Conservation (phyloP, 1,140 invertebrate genomes). For the Trialeurodes vaporariorum region DNA sequence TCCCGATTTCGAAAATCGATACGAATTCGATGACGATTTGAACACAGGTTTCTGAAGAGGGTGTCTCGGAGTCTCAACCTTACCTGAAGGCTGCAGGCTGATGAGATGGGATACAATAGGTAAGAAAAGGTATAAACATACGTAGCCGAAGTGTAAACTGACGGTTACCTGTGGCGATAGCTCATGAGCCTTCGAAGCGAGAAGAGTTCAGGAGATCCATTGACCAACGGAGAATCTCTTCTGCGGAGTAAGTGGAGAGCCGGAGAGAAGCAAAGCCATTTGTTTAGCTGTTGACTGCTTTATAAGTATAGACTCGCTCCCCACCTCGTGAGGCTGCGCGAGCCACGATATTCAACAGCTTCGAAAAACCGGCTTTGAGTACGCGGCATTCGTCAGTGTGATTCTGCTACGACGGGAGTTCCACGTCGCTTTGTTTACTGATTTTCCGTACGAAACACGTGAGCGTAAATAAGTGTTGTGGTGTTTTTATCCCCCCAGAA, state of each 20-base stretch:
- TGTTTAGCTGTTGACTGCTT: too few species aligned
- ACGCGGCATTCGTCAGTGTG: not conserved
- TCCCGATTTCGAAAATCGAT: too few species aligned
- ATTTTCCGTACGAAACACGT: not conserved
- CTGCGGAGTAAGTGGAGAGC: not conserved
- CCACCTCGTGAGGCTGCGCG: not conserved
- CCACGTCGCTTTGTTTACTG: not conserved
- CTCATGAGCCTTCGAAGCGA: not conserved
- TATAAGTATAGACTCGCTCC: not conserved
- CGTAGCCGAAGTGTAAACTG: not conserved
- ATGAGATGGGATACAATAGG: not conserved
- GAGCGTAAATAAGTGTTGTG: too few species aligned
- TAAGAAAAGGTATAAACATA: not conserved
- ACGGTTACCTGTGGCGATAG: not conserved
- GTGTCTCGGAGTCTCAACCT: too few species aligned
- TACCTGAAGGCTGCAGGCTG: not conserved
- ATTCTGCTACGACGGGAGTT: not conserved
- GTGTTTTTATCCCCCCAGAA: too few species aligned
- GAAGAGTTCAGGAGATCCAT: not conserved
- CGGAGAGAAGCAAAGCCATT: too few species aligned
- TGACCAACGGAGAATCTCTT: not conserved
- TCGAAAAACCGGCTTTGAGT: not conserved
- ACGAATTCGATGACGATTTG: too few species aligned
- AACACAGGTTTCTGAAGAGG: too few species aligned
- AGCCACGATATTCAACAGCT: not conserved